Evolutionary conservation across 2,113 vertebrate genomes (phyloP).

Genomic region (Lepus europaeus): DNA sequence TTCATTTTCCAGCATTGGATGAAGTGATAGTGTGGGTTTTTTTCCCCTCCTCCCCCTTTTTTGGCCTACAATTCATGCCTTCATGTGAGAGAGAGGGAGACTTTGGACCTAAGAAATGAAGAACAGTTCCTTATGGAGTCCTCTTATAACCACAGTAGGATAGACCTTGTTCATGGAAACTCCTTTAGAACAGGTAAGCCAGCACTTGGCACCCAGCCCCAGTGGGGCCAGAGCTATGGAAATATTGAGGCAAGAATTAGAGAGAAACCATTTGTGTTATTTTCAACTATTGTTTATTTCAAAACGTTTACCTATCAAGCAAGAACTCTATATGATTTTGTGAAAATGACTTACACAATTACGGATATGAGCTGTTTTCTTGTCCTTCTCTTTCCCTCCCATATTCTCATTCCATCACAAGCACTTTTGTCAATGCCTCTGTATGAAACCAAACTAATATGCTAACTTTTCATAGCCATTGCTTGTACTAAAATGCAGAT

Average conservation of each 20-base stretch:
- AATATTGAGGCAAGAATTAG: background rate
- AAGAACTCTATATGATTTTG: background rate
- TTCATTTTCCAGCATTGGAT: conserved; percentile 10
- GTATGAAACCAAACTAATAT: background rate
- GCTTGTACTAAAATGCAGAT: background rate
- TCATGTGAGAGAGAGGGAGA: background rate
- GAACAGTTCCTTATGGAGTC: background rate
- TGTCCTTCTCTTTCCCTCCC: background rate
- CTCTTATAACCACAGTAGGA: background rate
- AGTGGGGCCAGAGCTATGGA: background rate
- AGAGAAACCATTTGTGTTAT: background rate
- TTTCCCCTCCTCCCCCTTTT: background rate
- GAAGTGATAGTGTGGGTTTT: background rate
- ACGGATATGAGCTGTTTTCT: background rate
- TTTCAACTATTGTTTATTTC: background rate
- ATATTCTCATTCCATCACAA: background rate
- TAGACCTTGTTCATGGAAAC: background rate
- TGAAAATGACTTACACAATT: background rate
- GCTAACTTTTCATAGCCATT: background rate
- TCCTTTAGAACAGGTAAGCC: background rate
- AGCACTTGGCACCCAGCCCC: background rate
- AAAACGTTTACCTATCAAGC: background rate
- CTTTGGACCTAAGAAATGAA: conserved; percentile 47
- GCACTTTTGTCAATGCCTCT: background rate
- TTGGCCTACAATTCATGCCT: background rate